These are phyloP conservation scores for Temnothorax ravouxi DNA, from an alignment of 2,888 invertebrate species.

Conservation along the genomic window DNA sequence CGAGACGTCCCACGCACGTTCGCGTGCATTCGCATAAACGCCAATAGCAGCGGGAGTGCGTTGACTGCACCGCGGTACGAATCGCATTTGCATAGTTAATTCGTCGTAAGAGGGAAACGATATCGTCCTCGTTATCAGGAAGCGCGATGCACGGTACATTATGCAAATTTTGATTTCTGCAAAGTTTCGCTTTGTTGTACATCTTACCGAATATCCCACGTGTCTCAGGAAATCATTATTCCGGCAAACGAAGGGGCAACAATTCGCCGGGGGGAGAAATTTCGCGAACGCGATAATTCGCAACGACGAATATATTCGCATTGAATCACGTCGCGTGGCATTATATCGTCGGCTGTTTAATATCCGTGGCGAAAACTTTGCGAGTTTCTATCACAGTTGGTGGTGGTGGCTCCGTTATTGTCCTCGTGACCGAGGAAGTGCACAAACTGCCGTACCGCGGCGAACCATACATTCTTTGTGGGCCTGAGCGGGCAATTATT, in stretches of 20 bases:
- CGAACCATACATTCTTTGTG: conserved; percentile 1
- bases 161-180: conserved; percentile 45
- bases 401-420: conserved; percentile 55
- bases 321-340: conserved; percentile 60
- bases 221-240: conserved; percentile 2
- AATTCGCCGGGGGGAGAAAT: not conserved
- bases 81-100: conserved; percentile 75
- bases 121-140: conserved; percentile 73
- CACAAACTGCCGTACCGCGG: not conserved
- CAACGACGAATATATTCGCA: conserved; percentile 44
- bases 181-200: not conserved
- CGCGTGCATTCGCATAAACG: conserved; percentile 64
- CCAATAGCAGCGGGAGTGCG: conserved; percentile 68
- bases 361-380: conserved; percentile 62
- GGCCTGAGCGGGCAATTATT: conserved; percentile 19
- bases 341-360: conserved; percentile 58
- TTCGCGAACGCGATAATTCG: not conserved
- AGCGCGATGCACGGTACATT: conserved; percentile 64
- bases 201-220: not conserved
- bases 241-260: not conserved
- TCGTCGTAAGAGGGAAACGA: conserved; percentile 76
- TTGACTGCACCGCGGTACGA: conserved; percentile 69
- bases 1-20: conserved; percentile 65
- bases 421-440: conserved; percentile 53
- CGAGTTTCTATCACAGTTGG: not conserved